These are phyloP conservation scores for Xestia sexstrigata DNA, from an alignment of 2,888 invertebrate species.

Conservation along the genomic window DNA sequence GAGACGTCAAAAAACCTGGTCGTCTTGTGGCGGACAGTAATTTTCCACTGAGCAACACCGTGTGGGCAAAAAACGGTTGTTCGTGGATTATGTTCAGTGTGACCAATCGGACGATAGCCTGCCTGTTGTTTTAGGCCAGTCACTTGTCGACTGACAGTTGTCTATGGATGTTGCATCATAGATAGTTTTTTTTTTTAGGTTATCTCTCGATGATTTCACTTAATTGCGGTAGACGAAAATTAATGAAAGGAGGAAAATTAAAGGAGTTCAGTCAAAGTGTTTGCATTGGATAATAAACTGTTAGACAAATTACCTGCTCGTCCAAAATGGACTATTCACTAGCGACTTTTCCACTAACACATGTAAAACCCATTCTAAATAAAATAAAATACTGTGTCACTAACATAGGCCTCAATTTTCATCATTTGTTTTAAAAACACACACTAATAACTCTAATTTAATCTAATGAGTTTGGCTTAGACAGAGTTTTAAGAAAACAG, in stretches of 20 bases:
- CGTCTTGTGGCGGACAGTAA: constrained; percentile 50
- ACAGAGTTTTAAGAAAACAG: background rate
- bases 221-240: constrained; percentile 2
- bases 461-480: background rate
- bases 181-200: constrained; percentile 11
- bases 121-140: constrained; percentile 73
- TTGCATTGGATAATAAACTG: background rate
- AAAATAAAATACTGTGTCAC: no score
- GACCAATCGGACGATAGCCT: constrained; percentile 68
- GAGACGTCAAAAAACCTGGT: constrained; percentile 40
- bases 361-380: background rate
- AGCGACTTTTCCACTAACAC: background rate
- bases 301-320: background rate
- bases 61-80: constrained; percentile 61
- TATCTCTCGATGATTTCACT: background rate
- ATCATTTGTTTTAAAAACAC: background rate
- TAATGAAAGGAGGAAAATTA: constrained; percentile 1
- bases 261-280: background rate
- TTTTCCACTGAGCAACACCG: constrained; percentile 57
- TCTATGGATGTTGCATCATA: constrained; percentile 22
- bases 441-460: background rate
- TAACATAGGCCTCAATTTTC: background rate
- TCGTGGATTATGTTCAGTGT: constrained; percentile 56
- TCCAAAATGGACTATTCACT: background rate
- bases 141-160: constrained; percentile 57